phyloP scores from a whole-genome alignment of 2,113 vertebrate genomes.

The Sylvietta virens region DNA sequence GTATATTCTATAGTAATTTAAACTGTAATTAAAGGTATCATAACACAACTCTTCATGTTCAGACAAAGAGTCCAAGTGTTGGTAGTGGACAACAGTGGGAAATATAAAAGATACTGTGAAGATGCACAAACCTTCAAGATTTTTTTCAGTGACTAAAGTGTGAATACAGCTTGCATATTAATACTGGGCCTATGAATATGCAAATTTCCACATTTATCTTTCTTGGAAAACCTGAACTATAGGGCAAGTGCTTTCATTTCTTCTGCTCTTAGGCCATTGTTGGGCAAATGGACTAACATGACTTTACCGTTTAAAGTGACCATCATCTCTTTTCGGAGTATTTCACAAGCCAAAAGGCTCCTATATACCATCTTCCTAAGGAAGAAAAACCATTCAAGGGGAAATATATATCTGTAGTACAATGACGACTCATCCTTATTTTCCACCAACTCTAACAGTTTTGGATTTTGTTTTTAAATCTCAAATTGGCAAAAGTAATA shows the following conservation, averaged over 20 bases:
- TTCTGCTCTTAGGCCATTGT: background rate
- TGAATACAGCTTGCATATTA: background rate
- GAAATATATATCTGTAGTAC: background rate
- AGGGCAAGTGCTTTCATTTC: background rate
- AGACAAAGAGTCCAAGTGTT: background rate
- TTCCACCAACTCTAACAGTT: background rate
- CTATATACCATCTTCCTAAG: background rate
- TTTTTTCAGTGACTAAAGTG: background rate
- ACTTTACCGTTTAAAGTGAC: background rate
- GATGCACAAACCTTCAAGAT: background rate
- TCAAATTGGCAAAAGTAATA: background rate
- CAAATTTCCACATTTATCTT: background rate
- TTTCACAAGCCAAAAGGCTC: background rate
- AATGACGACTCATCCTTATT: background rate
- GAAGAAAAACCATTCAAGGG: background rate
- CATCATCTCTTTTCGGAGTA: background rate
- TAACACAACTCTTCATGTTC: background rate
- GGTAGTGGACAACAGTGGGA: background rate
- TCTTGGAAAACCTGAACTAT: background rate
- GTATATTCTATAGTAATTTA: background rate
- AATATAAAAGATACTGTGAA: background rate
- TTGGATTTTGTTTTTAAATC: background rate
- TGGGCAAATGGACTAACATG: background rate
- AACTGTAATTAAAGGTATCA: background rate
- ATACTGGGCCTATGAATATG: background rate